Conservation (phyloP, 2,888 invertebrate genomes). For the Machimus atricapillus region DNA sequence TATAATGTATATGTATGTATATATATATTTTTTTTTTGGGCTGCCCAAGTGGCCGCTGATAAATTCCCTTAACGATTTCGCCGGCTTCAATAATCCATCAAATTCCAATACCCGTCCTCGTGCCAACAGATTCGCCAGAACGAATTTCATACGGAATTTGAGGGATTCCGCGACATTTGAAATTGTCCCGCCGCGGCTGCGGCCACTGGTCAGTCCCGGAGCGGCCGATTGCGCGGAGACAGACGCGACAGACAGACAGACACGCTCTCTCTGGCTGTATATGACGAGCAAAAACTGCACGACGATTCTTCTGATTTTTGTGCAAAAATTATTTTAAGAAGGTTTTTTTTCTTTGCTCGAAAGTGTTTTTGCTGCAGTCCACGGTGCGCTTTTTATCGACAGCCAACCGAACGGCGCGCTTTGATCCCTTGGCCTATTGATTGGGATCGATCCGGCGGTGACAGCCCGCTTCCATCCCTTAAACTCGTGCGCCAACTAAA, state of each 20-base stretch:
- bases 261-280: not conserved
- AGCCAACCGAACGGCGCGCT: not conserved
- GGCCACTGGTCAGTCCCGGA: not conserved
- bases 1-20: not conserved
- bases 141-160: conserved; percentile 36
- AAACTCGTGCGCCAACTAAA: conserved; percentile 37
- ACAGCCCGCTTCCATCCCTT: conserved; percentile 9
- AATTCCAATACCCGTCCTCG: conserved; percentile 37
- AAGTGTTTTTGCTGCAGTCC: not conserved
- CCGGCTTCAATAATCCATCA: conserved; percentile 33
- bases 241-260: not conserved
- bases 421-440: conserved; percentile 10
- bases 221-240: not conserved
- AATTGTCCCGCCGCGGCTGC: not conserved
- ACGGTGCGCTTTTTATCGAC: not conserved
- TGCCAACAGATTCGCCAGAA: conserved; percentile 31
- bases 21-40: not conserved
- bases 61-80: conserved; percentile 24
- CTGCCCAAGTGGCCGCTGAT: not conserved
- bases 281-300: conserved; percentile 31
- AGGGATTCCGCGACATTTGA: conserved; percentile 35
- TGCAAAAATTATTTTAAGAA: conserved; percentile 38
- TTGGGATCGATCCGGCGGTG: not conserved
- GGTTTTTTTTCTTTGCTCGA: conserved; percentile 7
- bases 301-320: conserved; percentile 35